Evolutionary conservation across 2,113 vertebrate species (phyloP).

Genomic region (Motacilla alba): DNA sequence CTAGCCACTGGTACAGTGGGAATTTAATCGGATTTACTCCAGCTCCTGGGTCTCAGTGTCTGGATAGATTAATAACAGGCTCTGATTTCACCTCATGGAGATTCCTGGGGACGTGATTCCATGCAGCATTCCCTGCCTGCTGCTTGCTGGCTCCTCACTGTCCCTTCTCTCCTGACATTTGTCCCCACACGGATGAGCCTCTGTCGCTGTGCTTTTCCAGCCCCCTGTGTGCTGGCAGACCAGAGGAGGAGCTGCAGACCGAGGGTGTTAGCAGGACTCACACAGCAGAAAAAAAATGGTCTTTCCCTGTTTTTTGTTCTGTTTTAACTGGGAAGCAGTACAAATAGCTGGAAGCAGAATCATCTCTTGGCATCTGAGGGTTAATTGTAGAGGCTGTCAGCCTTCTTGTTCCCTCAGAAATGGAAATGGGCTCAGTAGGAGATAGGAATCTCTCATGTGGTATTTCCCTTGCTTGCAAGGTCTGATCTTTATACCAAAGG

Average conservation of each 20-base stretch:
- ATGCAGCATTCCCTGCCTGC: not conserved
- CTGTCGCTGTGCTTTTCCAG: not conserved
- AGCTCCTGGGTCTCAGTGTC: not conserved
- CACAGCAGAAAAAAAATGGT: not conserved
- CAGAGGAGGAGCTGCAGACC: not conserved
- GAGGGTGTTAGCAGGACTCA: not conserved
- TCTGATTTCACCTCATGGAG: conserved; percentile 30
- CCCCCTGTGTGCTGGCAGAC: not conserved
- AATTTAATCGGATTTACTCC: conserved; percentile 64
- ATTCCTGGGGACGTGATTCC: not conserved
- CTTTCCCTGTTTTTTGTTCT: not conserved
- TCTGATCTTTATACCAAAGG: not conserved
- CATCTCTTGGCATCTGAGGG: not conserved
- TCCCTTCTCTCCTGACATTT: not conserved
- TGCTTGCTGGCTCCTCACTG: not conserved
- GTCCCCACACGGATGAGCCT: not conserved
- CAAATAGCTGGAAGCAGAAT: not conserved
- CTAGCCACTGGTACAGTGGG: not conserved
- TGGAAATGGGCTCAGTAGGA: not conserved
- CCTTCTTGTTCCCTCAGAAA: not conserved
- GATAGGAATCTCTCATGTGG: accelerated
- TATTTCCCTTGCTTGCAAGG: not conserved
- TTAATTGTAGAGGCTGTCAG: not conserved
- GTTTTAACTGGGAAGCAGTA: not conserved
- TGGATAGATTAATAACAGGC: conserved; percentile 52